Base-by-base conservation (phyloP, 2,113 vertebrate genomes). In the Siniperca knerii region DNA sequence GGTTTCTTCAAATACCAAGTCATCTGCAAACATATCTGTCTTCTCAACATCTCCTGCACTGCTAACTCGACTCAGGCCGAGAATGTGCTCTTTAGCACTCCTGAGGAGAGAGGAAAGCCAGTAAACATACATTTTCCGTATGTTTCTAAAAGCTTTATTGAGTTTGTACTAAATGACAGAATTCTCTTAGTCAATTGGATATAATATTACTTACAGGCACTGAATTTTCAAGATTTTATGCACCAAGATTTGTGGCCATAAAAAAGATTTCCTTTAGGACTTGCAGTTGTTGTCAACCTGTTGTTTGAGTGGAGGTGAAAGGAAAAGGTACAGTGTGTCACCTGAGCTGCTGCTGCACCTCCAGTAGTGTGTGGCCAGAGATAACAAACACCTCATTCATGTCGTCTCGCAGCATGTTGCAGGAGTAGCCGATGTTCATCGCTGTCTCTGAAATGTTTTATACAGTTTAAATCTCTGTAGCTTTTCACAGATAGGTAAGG, bases 381-480 rank as follows among this genome's bases (percentile, higher is more conserved):
- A 97, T 89, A 29, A 96, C 85, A 69, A 97, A 97, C 81, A 97
- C 93, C 54, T 96, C 96, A 52, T 94, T 95, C 96, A 97, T 96
- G 87, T 95, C 96, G 65, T 97, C 96, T 40, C 96, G 95, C 80
- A 97, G 94, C 94, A 98, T 92, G 87, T 96, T 95, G 92, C 96
- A 96, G 75, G 96, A 96, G 84, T 97, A 97, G 37, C 96, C 96
- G 9, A 97, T 96, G 89, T 97, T 97, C 93, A 96, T 95, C 1
- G 96, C 96, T 16, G 97, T 97, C 93, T 97, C 97, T 98, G 89
- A 81, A 85, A 89, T 15, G 52, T 77, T 25, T 87, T 8, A 37
- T 52, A 76, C 16, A 82, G 23, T 55, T 73, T 33, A 68, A 18
- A 55, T 8, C 35, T 15, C 15, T 29, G 75, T 23, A 29, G 71